Conservation (phyloP, 2,888 invertebrate genomes). For the Drepana falcataria region DNA sequence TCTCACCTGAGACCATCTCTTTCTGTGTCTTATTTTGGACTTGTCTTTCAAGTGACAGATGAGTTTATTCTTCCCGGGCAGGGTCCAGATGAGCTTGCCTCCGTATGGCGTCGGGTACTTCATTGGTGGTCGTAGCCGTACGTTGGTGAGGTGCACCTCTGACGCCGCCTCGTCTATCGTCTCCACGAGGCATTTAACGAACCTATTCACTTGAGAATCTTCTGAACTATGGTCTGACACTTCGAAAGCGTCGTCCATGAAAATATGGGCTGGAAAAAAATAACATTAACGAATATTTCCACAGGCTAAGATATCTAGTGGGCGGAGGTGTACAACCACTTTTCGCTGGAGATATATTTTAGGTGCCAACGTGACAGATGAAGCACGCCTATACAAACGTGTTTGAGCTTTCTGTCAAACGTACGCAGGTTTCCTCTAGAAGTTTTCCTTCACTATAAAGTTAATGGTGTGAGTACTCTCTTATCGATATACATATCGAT, state of each 20-base stretch:
- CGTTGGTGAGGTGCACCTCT: constrained; percentile 83
- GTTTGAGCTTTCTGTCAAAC: no score
- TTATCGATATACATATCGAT: no score
- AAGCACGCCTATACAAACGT: no score
- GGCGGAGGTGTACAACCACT: no score
- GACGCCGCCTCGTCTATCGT: constrained; percentile 87
- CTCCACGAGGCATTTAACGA: constrained; percentile 85
- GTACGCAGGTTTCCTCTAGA: no score
- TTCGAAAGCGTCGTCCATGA: constrained; percentile 91
- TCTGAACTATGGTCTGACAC: constrained; percentile 80
- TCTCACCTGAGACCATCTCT: constrained; percentile 92
- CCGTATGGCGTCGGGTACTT: constrained; percentile 92
- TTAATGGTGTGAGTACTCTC: no score
- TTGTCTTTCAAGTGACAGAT: constrained; percentile 94
- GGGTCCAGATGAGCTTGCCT: constrained; percentile 88
- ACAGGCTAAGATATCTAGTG: no score
- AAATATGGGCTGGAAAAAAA: constrained; percentile 83
- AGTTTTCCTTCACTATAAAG: no score
- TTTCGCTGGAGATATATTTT: no score
- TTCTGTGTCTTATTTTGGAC: constrained; percentile 90
- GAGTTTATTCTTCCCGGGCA: constrained; percentile 91
- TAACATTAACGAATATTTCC: background rate
- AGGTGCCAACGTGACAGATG: no score
- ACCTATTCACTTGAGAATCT: constrained; percentile 88
- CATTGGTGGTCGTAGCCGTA: constrained; percentile 81